Percentiles rank a stretch among this genome's conserved stretches.
These are phyloP conservation scores for Anthopleura xanthogrammica DNA, from an alignment of 92 coral and sea anemone species.

Conservation along the genomic window DNA sequence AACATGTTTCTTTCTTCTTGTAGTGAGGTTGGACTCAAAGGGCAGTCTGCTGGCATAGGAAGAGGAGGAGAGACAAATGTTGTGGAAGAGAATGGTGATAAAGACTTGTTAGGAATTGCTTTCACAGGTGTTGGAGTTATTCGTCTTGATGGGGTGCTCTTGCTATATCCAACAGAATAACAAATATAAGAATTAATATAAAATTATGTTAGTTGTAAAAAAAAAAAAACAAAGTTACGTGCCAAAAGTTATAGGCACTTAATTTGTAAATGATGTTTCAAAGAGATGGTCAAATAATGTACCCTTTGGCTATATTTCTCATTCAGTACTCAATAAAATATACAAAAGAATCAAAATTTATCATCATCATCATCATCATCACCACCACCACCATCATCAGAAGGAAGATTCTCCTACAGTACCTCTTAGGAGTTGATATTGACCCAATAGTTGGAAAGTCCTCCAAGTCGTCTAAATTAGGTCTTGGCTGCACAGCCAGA, in stretches of 20 bases:
- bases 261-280: too few relatives aligned
- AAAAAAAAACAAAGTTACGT: too few relatives aligned
- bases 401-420: neutral
- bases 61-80: constrained; percentile 31
- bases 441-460: constrained; percentile 88
- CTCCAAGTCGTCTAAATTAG: constrained; percentile 73
- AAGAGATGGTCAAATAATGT: too few relatives aligned
- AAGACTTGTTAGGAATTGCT: constrained; percentile 31
- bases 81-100: constrained; percentile 54
- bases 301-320: too few relatives aligned
- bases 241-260: too few relatives aligned
- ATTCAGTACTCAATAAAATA: too few relatives aligned
- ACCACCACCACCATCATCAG: too few relatives aligned
- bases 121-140: constrained; percentile 89
- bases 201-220: neutral
- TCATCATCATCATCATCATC: too few relatives aligned
- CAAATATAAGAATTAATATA: neutral
- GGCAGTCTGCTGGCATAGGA: constrained; percentile 30
- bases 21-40: constrained; percentile 67
- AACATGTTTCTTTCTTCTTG: constrained; percentile 74
- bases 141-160: constrained; percentile 72
- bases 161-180: constrained; percentile 44
- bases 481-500: constrained; percentile 41
- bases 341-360: too few relatives aligned
- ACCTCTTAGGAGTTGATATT: constrained; percentile 41